Percentiles rank a stretch among this genome's conserved stretches.
Conservation (phyloP, 2,113 vertebrate genomes). For the Pedionomus torquatus region DNA sequence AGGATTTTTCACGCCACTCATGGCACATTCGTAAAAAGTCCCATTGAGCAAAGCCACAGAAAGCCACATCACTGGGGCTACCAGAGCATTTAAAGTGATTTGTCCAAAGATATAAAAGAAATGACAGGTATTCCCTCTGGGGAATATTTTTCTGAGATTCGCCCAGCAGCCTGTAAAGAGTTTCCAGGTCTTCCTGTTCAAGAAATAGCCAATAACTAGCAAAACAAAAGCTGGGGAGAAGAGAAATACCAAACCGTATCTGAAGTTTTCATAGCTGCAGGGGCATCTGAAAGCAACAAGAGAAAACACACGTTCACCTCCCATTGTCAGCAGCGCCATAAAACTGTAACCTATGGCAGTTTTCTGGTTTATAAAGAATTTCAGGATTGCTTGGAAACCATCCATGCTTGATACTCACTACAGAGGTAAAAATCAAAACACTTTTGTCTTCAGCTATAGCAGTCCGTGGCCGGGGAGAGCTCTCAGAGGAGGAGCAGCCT, state of each 20-base stretch:
- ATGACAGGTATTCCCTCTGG: slow-evolving; percentile 45
- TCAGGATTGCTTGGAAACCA: slow-evolving; percentile 81
- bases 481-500: neutral
- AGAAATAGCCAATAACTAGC: slow-evolving; percentile 83
- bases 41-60: slow-evolving; percentile 91
- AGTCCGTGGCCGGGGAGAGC: neutral
- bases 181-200: slow-evolving; percentile 84
- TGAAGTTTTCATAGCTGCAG: slow-evolving; percentile 86
- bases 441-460: neutral
- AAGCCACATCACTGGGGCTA: slow-evolving; percentile 93
- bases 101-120: slow-evolving; percentile 68
- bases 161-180: slow-evolving; percentile 92
- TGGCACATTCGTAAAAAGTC: slow-evolving; percentile 91
- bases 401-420: slow-evolving; percentile 78
- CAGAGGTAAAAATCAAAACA: neutral
- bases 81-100: slow-evolving; percentile 78
- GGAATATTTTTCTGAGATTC: slow-evolving; percentile 76
- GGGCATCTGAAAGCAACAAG: slow-evolving; percentile 93
- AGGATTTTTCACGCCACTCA: slow-evolving; percentile 84
- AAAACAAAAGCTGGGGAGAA: slow-evolving; percentile 88
- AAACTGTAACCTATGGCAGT: slow-evolving; percentile 90
- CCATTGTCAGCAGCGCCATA: slow-evolving; percentile 89
- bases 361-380: slow-evolving; percentile 85
- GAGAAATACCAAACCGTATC: slow-evolving; percentile 87
- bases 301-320: slow-evolving; percentile 88